Evolutionary conservation across 2,888 invertebrate genomes (phyloP).

Genomic region (Parelbella ahira): DNA sequence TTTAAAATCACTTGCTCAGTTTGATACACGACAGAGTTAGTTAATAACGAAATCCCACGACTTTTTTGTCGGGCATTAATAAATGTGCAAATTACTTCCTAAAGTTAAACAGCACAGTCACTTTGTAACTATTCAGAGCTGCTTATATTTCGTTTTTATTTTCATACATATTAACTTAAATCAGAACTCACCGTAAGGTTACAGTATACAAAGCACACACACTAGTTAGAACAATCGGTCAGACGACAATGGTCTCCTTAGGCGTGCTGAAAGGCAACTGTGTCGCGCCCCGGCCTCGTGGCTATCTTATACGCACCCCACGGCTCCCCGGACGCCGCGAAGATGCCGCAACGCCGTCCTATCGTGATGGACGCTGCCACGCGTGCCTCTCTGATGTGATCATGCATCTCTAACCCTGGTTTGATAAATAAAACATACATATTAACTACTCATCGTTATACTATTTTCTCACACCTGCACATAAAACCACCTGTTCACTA

Average conservation of each 20-base stretch:
- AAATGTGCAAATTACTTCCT: constrained; percentile 22
- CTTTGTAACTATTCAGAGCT: no score
- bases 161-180: no score
- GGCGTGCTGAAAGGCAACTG: constrained; percentile 53
- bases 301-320: constrained; percentile 64
- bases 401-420: constrained; percentile 12
- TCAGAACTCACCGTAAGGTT: constrained; percentile 50
- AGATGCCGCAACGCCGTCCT: constrained; percentile 66
- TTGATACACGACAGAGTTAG: constrained; percentile 8
- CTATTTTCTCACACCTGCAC: no score
- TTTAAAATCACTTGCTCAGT: constrained; percentile 17
- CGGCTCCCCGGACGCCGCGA: constrained; percentile 43
- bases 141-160: no score
- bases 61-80: constrained; percentile 11
- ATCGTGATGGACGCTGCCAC: constrained; percentile 51
- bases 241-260: constrained; percentile 52
- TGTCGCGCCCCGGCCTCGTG: constrained; percentile 56
- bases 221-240: constrained; percentile 45
- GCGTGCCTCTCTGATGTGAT: constrained; percentile 32
- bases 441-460: no score
- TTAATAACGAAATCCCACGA: constrained; percentile 21
- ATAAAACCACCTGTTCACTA: no score
- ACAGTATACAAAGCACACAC: constrained; percentile 54
- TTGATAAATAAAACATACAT: neutral
- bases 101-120: constrained; percentile 5